Evolutionary conservation across 2,888 invertebrate genomes (phyloP).

Genomic region (Lobophora halterata): DNA sequence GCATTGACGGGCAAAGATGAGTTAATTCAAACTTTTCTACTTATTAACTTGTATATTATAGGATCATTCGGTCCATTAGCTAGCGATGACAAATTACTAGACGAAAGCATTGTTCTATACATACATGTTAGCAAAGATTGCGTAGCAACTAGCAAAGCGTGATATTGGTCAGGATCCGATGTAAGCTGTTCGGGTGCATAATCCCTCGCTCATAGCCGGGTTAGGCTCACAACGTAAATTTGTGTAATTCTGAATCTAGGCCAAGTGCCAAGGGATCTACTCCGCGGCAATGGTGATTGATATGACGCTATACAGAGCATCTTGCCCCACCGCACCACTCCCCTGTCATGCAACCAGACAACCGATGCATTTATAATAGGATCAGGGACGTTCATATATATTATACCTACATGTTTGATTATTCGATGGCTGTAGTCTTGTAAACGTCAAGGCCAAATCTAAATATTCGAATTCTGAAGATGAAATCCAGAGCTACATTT

Average conservation of each 20-base stretch:
- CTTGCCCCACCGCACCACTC: conserved; percentile 43
- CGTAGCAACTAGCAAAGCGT: conserved; percentile 63
- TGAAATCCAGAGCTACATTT: conserved; percentile 1
- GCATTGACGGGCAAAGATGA: conserved; percentile 68
- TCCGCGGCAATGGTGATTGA: conserved; percentile 76
- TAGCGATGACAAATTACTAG: conserved; percentile 45
- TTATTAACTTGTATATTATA: conserved; percentile 75
- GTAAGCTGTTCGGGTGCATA: conserved; percentile 70
- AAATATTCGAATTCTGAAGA: conserved; percentile 2
- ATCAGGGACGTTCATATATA: conserved; percentile 30
- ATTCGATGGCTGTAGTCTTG: conserved; percentile 17
- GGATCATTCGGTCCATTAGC: conserved; percentile 58
- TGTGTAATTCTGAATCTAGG: conserved; percentile 79
- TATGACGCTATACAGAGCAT: conserved; percentile 66
- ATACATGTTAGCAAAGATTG: conserved; percentile 53
- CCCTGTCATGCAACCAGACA: conserved; percentile 51
- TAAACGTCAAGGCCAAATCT: conserved; percentile 13
- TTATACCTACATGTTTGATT: conserved; percentile 18
- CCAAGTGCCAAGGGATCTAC: conserved; percentile 79
- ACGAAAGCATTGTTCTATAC: no score
- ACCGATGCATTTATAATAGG: conserved; percentile 62
- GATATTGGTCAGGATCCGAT: conserved; percentile 62
- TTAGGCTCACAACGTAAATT: conserved; percentile 77
- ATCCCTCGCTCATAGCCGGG: conserved; percentile 65
- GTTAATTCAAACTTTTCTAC: conserved; percentile 74